Evolutionary conservation across 2,797 vertebrate genomes (phyloP).

Genomic region (Ctenopoma multispine): DNA sequence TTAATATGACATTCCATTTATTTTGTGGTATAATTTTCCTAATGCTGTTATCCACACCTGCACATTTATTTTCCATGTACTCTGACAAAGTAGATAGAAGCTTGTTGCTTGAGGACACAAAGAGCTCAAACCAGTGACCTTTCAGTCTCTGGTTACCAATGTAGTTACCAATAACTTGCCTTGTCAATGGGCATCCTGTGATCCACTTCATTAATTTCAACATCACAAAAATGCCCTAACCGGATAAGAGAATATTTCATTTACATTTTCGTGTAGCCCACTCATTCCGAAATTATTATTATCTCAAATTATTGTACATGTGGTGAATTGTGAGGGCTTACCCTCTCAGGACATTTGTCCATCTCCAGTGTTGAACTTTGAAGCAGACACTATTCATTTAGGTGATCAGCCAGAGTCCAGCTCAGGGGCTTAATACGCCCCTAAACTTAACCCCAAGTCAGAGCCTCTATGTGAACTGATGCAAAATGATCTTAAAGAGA

Average conservation of each 20-base stretch:
- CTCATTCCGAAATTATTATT: conserved; percentile 39
- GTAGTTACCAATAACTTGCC: conserved; percentile 19
- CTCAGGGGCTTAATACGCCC: too few species aligned
- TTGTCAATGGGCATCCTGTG: conserved; percentile 23
- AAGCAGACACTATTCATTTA: not conserved
- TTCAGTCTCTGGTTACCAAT: conserved; percentile 22
- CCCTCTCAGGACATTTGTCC: conserved; percentile 13
- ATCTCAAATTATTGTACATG: conserved; percentile 10
- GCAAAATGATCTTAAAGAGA: too few species aligned
- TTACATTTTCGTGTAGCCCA: conserved; percentile 41
- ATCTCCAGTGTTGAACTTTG: not conserved
- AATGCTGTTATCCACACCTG: conserved; percentile 10
- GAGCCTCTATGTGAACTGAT: too few species aligned
- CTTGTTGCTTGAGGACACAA: conserved; percentile 39
- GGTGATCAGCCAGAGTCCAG: too few species aligned
- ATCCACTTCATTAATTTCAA: conserved; percentile 44
- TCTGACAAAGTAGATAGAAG: not conserved
- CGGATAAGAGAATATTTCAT: conserved; percentile 52
- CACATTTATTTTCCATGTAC: conserved; percentile 31
- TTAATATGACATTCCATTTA: not conserved
- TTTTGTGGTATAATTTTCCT: conserved; percentile 15
- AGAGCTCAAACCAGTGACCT: conserved; percentile 47
- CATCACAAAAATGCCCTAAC: conserved; percentile 42
- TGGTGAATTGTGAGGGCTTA: conserved; percentile 24
- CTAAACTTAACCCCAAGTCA: too few species aligned